Percentiles rank a stretch among this genome's conserved stretches.
phyloP scores from a whole-genome alignment of 2,797 vertebrate species.

The Eospalax fontanierii region DNA sequence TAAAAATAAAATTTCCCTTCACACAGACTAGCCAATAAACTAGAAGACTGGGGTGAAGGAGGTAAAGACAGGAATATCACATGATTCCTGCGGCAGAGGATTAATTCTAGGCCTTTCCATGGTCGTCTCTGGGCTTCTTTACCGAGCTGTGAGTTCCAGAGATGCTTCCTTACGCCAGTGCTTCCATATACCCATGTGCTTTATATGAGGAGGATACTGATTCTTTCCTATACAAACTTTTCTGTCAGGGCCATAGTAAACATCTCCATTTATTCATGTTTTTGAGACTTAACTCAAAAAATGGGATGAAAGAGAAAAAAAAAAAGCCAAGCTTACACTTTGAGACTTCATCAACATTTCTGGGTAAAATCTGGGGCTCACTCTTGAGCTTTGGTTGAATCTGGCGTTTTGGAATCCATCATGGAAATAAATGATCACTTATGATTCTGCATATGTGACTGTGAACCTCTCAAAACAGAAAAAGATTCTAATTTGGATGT shows the following conservation, averaged over 20 bases:
- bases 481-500: not conserved
- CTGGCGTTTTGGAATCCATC: not conserved
- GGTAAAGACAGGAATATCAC: not conserved
- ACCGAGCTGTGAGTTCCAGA: not conserved
- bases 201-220: not conserved
- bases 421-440: not conserved
- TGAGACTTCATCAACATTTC: not conserved
- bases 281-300: not conserved
- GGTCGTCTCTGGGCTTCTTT: not conserved
- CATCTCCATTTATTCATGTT: not conserved
- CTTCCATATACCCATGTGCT: fast-evolving
- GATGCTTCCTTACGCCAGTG: too few species aligned
- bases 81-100: not conserved
- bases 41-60: not conserved
- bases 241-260: not conserved
- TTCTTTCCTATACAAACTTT: not conserved
- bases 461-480: not conserved
- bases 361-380: not conserved
- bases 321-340: not conserved
- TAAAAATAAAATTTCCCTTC: not conserved
- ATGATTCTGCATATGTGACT: not conserved
- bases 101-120: not conserved
- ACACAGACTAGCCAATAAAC: not conserved
- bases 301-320: too few species aligned
- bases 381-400: not conserved